These are phyloP conservation scores for Coelogynopora nodosa DNA, from an alignment of 2,888 invertebrate species.

Conservation along the genomic window DNA sequence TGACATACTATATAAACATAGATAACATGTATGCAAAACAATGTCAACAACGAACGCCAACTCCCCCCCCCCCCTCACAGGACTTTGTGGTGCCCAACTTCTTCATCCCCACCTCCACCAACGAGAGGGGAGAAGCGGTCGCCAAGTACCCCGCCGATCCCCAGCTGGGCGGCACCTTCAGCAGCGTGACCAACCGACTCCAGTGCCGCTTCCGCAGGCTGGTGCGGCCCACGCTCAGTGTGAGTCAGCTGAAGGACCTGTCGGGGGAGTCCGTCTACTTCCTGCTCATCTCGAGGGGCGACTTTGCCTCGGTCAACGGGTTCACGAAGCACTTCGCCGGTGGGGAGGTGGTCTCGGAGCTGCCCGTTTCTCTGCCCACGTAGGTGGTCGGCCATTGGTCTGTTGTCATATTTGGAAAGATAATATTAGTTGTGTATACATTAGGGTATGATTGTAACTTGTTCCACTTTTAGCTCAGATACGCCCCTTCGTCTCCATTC, in stretches of 20 bases:
- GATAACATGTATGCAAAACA: too few species aligned
- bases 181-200: neutral
- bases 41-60: too few species aligned
- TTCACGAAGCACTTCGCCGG: neutral
- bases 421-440: too few species aligned
- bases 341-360: neutral
- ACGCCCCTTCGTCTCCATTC: too few species aligned
- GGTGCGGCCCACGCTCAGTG: neutral
- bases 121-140: neutral
- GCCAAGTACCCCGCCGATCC: neutral
- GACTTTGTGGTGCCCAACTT: neutral
- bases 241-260: constrained; percentile 20
- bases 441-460: too few species aligned
- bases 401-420: too few species aligned
- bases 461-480: too few species aligned
- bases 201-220: constrained; percentile 39
- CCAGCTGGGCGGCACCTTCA: neutral
- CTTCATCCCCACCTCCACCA: neutral
- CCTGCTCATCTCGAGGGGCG: neutral
- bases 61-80: too few species aligned
- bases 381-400: neutral
- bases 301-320: neutral
- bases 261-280: neutral
- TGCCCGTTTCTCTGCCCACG: neutral
- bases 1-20: too few species aligned